phyloP scores from a whole-genome alignment of 1,140 invertebrate genomes.

The Aphidius gifuensis region DNA sequence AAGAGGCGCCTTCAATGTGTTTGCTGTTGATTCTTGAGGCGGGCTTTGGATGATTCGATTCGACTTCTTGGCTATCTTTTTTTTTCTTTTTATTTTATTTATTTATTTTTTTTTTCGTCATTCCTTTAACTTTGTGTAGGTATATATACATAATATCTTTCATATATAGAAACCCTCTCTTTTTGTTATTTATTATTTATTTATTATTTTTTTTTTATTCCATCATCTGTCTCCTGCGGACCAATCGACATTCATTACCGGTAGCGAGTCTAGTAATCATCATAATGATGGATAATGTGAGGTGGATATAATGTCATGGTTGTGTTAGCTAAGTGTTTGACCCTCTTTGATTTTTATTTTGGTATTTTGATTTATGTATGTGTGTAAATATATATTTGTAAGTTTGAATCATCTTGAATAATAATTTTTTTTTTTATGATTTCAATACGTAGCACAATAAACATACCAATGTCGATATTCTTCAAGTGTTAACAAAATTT shows the following conservation, averaged over 20 bases:
- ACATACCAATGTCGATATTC: too few species aligned
- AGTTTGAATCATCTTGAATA: too few species aligned
- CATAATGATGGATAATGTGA: constrained; percentile 26
- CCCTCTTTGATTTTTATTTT: constrained; percentile 9
- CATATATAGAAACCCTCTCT: background rate
- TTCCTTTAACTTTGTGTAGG: too few species aligned
- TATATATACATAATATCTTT: background rate
- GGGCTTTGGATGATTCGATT: background rate
- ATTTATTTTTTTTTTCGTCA: too few species aligned
- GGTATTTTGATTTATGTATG: background rate
- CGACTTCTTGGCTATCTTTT: background rate
- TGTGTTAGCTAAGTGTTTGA: constrained; percentile 14
- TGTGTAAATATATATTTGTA: too few species aligned
- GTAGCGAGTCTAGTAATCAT: constrained; percentile 26
- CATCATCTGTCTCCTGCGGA: background rate
- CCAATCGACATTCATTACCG: constrained; percentile 22
- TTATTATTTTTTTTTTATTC: background rate
- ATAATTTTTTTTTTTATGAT: too few species aligned
- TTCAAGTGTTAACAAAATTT: too few species aligned
- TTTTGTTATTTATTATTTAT: background rate
- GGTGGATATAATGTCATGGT: constrained; percentile 17
- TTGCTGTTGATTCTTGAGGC: background rate
- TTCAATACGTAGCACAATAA: too few species aligned
- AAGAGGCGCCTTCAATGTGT: constrained; percentile 4
- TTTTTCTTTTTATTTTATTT: too few species aligned